Base-by-base conservation (phyloP, 2,797 vertebrate species). In the Arctocebus calabarensis region DNA sequence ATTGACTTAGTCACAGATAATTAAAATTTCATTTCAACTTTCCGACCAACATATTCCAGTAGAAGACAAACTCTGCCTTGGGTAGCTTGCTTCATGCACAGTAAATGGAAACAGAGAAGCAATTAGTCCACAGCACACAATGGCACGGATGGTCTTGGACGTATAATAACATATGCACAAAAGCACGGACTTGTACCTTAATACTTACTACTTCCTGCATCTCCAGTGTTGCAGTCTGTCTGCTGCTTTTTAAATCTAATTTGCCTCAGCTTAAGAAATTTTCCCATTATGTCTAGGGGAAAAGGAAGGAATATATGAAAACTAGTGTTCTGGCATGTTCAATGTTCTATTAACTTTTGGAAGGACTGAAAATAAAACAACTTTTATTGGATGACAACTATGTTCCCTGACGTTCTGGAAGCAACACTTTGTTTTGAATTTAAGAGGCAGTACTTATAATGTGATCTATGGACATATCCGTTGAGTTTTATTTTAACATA, bases 231-330 rank as follows among this genome's bases (percentile, higher is more conserved):
- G 23, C 34, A 82, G 3, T 70, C 73, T 64, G 3, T 87, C 6
- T 13, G 40, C 68, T 92, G 34, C 27, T 64, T 83, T 86, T 48
- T 57, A 1, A 66, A 16, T 88, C 25, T 93, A 88, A 85, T 74
- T 85, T 70, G 52, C 20, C 48, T 91, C 23, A 25, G 22, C 55
- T 37, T 82, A 82, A 73, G 48, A 86, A 91, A 88, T 62, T 70
- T 79, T 40, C 34, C 43, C 20, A 16, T 25, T 29, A 2, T 52
- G 4, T 52, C 5, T 40, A 16, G 1, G 19, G 17, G 4, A 3
- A 66, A 14, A 17, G 23, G 17, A 61, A 61, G 14, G 25, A 9
- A 29, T 70, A 9, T 29, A 52, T 70, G 48, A 70, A 64, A 85
- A 68, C 1, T 0, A 57, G 73, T 82, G 12, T 11, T 87, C 52